Evolutionary conservation across 2,113 vertebrate species (phyloP).

Genomic region (human (Homo sapiens)): DNA sequence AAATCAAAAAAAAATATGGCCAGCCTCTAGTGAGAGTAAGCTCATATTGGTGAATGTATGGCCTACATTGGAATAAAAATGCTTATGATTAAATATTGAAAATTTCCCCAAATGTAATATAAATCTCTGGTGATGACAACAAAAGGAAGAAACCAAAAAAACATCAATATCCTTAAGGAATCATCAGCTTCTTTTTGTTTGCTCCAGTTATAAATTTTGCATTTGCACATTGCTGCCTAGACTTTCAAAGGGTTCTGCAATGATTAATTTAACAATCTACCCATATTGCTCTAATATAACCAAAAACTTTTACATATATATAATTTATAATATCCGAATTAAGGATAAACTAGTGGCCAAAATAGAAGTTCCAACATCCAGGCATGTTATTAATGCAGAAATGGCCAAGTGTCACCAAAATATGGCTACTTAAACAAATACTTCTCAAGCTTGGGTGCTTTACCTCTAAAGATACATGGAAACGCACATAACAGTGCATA

Average conservation of each 20-base stretch:
- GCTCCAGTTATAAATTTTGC: conserved; percentile 73
- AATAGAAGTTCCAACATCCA: conserved; percentile 33
- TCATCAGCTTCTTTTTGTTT: conserved; percentile 72
- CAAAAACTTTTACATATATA: conserved; percentile 55
- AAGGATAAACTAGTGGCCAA: conserved; percentile 23
- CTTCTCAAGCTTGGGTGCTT: not conserved
- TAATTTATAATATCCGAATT: conserved; percentile 48
- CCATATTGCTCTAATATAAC: conserved; percentile 52
- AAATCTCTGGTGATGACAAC: conserved; percentile 69
- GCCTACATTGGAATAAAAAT: conserved; percentile 50
- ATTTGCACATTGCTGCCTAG: conserved; percentile 69
- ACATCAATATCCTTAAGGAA: conserved; percentile 72
- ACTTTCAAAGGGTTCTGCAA: conserved; percentile 73
- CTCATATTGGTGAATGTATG: not conserved
- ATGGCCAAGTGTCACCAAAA: not conserved
- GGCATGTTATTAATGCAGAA: not conserved
- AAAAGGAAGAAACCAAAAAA: conserved; percentile 61
- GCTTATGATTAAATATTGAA: conserved; percentile 78
- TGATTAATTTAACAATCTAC: conserved; percentile 75
- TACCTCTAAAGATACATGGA: not conserved
- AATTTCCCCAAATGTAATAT: conserved; percentile 64
- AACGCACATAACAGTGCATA: not conserved
- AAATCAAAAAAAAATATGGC: not conserved
- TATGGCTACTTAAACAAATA: not conserved
- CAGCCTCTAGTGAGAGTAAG: not conserved